phyloP scores from a whole-genome alignment of 2,797 vertebrate species.

The Crocodylus rhombifer region DNA sequence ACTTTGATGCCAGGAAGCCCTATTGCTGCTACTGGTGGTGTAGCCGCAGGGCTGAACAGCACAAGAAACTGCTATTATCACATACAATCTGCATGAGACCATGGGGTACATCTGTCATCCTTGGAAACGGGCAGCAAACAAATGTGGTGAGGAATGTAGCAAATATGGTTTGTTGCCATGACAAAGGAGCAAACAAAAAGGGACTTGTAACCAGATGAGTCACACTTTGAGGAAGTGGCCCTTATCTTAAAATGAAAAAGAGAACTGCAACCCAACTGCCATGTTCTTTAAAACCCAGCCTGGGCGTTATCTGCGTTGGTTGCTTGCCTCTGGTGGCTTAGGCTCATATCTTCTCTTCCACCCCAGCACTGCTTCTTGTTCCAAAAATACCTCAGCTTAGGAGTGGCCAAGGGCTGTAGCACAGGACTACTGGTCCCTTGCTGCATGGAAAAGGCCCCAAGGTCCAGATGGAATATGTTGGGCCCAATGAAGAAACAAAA shows the following conservation, averaged over 20 bases:
- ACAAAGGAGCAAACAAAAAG: slow-evolving; percentile 4
- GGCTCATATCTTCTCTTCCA: not conserved
- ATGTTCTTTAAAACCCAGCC: not conserved
- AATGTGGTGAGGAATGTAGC: not conserved
- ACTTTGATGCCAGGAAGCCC: not conserved
- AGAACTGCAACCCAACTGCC: not conserved
- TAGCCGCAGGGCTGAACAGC: not conserved
- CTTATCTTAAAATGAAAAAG: accelerated
- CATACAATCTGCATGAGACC: slow-evolving; percentile 46
- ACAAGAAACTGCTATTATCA: not conserved
- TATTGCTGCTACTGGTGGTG: not conserved
- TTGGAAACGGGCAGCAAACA: not conserved
- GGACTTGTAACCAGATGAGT: slow-evolving; percentile 7
- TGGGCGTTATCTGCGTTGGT: not conserved
- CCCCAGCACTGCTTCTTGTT: not conserved
- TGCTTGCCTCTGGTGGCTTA: not conserved
- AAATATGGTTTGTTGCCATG: slow-evolving; percentile 28
- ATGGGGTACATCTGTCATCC: not conserved
- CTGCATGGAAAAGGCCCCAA: not conserved
- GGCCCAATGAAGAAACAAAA: not conserved
- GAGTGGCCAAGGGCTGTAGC: no score
- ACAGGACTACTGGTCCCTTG: not conserved
- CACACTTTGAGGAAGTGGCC: not conserved
- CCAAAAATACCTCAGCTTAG: no score
- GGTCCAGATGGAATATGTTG: not conserved